phyloP scores from a whole-genome alignment of 2,797 vertebrate genomes.

The Lacerta bilineata region DNA sequence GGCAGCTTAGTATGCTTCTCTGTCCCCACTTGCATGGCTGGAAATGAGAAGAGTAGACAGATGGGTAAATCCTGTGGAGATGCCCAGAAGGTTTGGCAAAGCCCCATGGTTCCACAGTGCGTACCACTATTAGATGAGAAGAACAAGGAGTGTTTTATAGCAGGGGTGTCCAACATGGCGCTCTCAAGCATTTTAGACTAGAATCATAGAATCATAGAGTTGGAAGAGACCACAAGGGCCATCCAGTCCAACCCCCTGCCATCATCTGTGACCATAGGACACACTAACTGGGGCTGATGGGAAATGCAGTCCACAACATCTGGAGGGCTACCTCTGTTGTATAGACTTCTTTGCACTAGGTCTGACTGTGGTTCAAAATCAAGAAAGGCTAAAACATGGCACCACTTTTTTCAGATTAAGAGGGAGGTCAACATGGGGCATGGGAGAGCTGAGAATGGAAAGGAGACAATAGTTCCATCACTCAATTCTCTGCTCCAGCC shows the following conservation, averaged over 20 bases:
- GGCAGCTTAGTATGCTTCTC: neutral
- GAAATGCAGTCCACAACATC: neutral
- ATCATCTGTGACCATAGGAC: too few species aligned
- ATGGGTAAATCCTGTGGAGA: neutral
- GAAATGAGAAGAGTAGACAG: neutral
- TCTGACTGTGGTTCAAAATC: neutral
- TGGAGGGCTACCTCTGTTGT: neutral
- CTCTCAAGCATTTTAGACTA: too few species aligned
- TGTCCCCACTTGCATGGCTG: neutral
- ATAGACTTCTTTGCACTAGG: neutral
- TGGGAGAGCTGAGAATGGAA: neutral
- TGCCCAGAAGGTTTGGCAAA: neutral
- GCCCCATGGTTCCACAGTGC: neutral
- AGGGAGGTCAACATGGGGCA: neutral
- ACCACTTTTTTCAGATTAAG: neutral
- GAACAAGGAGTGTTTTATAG: neutral
- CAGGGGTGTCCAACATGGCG: too few species aligned
- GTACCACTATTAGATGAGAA: neutral
- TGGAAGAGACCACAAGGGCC: too few species aligned
- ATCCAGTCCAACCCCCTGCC: too few species aligned
- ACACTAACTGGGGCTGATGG: too few species aligned
- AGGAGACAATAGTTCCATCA: neutral
- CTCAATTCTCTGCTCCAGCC: neutral
- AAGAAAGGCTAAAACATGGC: neutral
- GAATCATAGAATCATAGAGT: too few species aligned